Evolutionary conservation across 1,140 invertebrate genomes (phyloP), one percentile per base, ranked within the genome.

Genomic region (Leptinotarsa defecta): DNA sequence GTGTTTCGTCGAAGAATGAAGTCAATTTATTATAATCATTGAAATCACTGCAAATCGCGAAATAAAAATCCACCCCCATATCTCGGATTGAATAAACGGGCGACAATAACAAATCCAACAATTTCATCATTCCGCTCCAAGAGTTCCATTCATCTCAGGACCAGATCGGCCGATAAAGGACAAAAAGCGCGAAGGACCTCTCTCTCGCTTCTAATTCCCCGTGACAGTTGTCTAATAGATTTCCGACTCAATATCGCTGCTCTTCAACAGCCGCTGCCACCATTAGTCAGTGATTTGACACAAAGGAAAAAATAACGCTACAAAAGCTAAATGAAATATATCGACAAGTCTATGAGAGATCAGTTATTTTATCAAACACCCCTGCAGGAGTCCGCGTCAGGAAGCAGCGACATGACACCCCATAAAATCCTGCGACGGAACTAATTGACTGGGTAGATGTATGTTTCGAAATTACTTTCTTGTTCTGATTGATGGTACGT

Each of bases 201-300:
- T 57, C 17, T 57, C 52, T 57, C 52, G 6, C 52, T 57, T 57
- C n/a, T 57, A 57, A 57, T 57, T 17, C n/a, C 17, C 52, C 52
- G n/a, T 57, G 52, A 57, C 52, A 57, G 52, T 57, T 57, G 52
- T 57, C 52, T 57, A 57, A 57, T 57, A 57, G 52, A 57, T 57
- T 57, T 57, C 52, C 52, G 52, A 57, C 52, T 17, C 52, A 57
- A 57, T 57, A 57, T 57, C 52, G 52, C 52, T 17, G 52, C 52
- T 57, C 34, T 57, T 57, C 52, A 19, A 57, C 52, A 19, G 52
- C 52, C n/a, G 52, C n/a, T 57, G 4, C 52, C 52, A 57, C 52
- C 52, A 57, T 57, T 57, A 57, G 17, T 57, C 52, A 57, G 52
- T 17, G 52, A 57, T 57, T 57, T 57, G 52, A 57, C 52, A 57